phyloP scores from a whole-genome alignment of 2,888 invertebrate genomes.

The Rhabditoides inermis region DNA sequence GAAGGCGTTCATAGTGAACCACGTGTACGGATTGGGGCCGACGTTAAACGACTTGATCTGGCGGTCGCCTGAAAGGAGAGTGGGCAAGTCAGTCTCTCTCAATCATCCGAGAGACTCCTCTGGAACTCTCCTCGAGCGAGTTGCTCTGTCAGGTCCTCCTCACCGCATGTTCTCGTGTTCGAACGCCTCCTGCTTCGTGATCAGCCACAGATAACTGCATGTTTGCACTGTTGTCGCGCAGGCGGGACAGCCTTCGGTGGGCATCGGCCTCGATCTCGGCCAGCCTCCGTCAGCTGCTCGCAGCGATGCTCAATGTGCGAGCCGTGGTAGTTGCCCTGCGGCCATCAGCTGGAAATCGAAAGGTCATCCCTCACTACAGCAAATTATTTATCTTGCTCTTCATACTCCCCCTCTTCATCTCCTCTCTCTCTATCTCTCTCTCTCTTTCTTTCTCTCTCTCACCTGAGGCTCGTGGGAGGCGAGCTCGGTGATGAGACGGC shows the following conservation, averaged over 20 bases:
- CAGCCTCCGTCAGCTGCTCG: too few relatives aligned
- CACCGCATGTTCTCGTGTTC: slow-evolving; percentile 57
- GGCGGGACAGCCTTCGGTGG: slow-evolving; percentile 92
- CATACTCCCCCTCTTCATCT: too few relatives aligned
- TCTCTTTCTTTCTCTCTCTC: slow-evolving; percentile 60
- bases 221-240: too few relatives aligned
- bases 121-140: slow-evolving; percentile 90
- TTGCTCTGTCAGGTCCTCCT: slow-evolving; percentile 99
- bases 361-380: not conserved
- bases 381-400: too few relatives aligned
- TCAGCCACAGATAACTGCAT: too few relatives aligned
- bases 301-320: too few relatives aligned
- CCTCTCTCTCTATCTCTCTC: too few relatives aligned
- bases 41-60: slow-evolving; percentile 97
- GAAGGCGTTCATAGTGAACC: slow-evolving; percentile 82
- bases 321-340: too few relatives aligned
- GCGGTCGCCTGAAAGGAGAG: slow-evolving; percentile 84
- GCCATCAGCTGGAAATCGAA: slow-evolving; percentile 65
- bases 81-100: slow-evolving; percentile 91
- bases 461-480: slow-evolving; percentile 87
- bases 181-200: slow-evolving; percentile 76
- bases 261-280: too few relatives aligned
- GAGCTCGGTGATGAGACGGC: slow-evolving; percentile 91
- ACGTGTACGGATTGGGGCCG: slow-evolving; percentile 94
- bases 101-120: too few relatives aligned